These are phyloP conservation scores for Manacus vitellinus DNA, from an alignment of 2,113 vertebrate genomes.

Conservation along the genomic window DNA sequence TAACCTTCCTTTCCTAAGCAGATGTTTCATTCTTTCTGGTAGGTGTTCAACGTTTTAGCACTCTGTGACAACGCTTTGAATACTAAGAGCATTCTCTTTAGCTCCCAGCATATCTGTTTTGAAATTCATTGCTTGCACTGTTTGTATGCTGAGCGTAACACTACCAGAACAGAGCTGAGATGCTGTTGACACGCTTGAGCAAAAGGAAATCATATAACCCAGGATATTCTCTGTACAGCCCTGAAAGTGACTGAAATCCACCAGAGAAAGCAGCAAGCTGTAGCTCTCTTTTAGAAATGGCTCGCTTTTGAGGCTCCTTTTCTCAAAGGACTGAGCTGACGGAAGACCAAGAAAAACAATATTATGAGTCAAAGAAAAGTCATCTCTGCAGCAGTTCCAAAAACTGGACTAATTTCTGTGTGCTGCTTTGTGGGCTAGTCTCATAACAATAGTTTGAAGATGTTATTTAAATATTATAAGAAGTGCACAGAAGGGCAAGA, in stretches of 20 bases:
- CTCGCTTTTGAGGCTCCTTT: background rate
- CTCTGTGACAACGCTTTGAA: background rate
- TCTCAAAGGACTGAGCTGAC: background rate
- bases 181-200: background rate
- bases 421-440: background rate
- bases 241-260: background rate
- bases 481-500: background rate
- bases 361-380: background rate
- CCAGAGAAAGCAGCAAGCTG: background rate
- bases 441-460: background rate
- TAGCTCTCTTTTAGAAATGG: background rate
- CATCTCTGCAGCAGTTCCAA: background rate
- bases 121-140: background rate
- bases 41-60: background rate
- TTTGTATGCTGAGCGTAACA: background rate
- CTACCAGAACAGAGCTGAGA: background rate
- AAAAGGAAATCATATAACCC: background rate
- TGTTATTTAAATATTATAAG: background rate
- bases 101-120: background rate
- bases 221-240: background rate
- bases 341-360: background rate
- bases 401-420: background rate
- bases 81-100: background rate
- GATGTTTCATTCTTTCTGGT: background rate
- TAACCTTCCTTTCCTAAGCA: conserved; percentile 8